These are phyloP conservation scores for Rallus limicola DNA, from an alignment of 2,113 vertebrate species.

Conservation along the genomic window DNA sequence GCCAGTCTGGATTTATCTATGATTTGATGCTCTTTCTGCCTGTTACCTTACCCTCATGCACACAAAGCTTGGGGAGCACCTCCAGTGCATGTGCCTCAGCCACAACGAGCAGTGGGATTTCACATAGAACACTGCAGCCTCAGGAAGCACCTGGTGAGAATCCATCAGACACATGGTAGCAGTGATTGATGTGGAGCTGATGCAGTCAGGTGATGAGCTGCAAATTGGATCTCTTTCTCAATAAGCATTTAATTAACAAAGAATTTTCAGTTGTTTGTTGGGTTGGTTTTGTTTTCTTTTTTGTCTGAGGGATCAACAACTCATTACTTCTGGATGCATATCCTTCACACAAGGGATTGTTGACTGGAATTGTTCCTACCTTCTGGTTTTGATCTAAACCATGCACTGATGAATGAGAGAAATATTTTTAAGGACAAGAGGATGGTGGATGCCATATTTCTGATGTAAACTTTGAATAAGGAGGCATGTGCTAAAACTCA, in stretches of 20 bases:
- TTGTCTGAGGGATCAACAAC: background rate
- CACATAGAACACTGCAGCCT: background rate
- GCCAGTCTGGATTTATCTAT: background rate
- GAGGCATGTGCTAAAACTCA: slow-evolving; percentile 37
- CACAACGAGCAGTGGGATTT: background rate
- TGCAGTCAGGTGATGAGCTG: background rate
- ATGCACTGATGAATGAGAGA: slow-evolving; percentile 18
- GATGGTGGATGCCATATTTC: slow-evolving; percentile 48
- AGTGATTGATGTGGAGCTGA: background rate
- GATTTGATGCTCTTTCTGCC: background rate
- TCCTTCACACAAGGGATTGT: background rate
- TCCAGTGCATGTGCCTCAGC: accelerated
- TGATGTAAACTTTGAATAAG: slow-evolving; percentile 33
- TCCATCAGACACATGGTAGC: background rate
- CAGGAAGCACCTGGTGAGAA: background rate
- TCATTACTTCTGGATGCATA: slow-evolving; percentile 5
- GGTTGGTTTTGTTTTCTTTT: background rate
- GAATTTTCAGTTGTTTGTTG: background rate
- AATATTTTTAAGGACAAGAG: slow-evolving; percentile 60
- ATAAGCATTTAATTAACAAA: background rate
- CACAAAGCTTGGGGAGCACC: background rate
- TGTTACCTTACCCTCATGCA: too few relatives aligned
- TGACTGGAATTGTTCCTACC: slow-evolving; percentile 29
- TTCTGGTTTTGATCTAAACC: slow-evolving; percentile 62
- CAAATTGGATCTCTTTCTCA: background rate